A percentile compares a stretch with the other conserved stretches of the same genome.
These are phyloP conservation scores for Rhynchomys soricoides DNA, from an alignment of 2,113 vertebrate genomes.

Conservation along the genomic window DNA sequence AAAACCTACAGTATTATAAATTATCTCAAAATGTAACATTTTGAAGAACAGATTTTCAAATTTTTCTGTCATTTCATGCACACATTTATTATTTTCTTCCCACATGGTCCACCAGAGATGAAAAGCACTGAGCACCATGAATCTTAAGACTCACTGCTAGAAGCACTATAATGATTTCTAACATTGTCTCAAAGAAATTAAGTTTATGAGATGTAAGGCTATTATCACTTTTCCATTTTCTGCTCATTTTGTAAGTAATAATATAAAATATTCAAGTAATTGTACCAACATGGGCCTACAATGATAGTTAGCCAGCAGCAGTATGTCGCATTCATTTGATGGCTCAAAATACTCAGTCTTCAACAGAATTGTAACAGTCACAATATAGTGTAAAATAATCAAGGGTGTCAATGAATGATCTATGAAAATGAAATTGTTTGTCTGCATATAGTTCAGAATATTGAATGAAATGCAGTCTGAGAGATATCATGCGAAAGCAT, in stretches of 20 bases:
- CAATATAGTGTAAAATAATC: constrained; percentile 21
- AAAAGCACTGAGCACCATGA: constrained; percentile 17
- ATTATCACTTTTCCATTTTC: constrained; percentile 61
- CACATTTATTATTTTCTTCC: constrained; percentile 7
- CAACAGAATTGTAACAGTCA: neutral
- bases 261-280: constrained; percentile 65
- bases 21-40: neutral
- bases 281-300: neutral
- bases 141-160: constrained; percentile 6
- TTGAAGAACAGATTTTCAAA: constrained; percentile 5
- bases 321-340: neutral
- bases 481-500: neutral
- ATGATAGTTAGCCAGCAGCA: neutral
- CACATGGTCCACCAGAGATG: constrained; percentile 5
- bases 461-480: neutral
- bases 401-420: neutral
- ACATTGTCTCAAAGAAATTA: constrained; percentile 53
- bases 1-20: neutral
- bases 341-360: constrained; percentile 36
- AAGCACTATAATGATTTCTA: constrained; percentile 56
- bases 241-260: constrained; percentile 66
- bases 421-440: neutral
- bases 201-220: constrained; percentile 62
- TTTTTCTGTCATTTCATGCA: constrained; percentile 15
- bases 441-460: neutral